Percentiles rank a stretch among this genome's conserved stretches.
These are phyloP conservation scores for Eumacrocentrus americanus DNA, from an alignment of 2,888 invertebrate genomes.

Conservation along the genomic window DNA sequence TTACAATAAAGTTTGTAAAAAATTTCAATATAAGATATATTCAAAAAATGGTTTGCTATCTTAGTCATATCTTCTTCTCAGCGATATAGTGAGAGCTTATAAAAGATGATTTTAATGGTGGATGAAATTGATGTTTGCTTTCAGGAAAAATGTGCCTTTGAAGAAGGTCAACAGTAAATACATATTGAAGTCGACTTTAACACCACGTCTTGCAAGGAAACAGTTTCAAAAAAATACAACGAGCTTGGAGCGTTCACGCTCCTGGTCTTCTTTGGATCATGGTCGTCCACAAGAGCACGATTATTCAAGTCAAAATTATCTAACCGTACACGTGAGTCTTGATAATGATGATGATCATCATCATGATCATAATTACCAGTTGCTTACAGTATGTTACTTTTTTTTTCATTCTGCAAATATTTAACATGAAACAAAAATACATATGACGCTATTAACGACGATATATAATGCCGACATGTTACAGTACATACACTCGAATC, in stretches of 20 bases:
- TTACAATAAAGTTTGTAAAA: no score
- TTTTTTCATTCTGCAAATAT: not conserved
- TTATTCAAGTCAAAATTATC: conserved; percentile 72
- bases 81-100: no score
- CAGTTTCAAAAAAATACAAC: conserved; percentile 71
- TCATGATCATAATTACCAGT: no score
- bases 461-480: not conserved
- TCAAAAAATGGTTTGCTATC: no score
- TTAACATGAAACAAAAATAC: not conserved
- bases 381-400: no score
- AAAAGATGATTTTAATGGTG: no score
- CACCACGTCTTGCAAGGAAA: conserved; percentile 76
- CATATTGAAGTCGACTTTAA: conserved; percentile 82
- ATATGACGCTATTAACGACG: not conserved
- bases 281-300: conserved; percentile 66
- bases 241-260: conserved; percentile 72
- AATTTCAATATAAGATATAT: no score
- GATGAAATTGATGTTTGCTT: no score
- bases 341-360: not conserved
- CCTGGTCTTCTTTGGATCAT: conserved; percentile 74
- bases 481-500: not conserved
- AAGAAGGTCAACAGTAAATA: conserved; percentile 83
- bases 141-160: conserved; percentile 72
- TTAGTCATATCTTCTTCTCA: no score
- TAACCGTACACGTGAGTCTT: conserved; percentile 74